Base-by-base conservation (phyloP, 2,113 vertebrate species). In the Gymnorhina tibicen region DNA sequence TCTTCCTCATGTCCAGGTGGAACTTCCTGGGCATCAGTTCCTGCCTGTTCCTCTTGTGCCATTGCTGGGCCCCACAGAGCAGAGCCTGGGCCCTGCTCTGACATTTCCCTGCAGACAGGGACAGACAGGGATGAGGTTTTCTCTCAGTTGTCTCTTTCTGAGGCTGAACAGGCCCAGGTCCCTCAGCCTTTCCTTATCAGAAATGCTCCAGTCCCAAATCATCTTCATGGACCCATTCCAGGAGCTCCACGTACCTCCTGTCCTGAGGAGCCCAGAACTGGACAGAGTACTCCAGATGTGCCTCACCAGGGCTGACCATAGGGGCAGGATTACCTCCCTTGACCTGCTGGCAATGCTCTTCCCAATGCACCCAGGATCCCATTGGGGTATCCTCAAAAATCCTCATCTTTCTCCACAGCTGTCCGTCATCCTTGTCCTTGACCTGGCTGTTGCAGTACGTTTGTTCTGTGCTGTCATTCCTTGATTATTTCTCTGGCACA, bases 61-160 rank as follows among this genome's bases (percentile, higher is more conserved):
- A 22, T 9, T 53, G 20, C 53, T 82, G 53, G 52, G 20, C 3
- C 2, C 10, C 42, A 1, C 1, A 0, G 16, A 75, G 46, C 77
- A 75, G 28, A 75, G 46, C 39, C 69, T 60, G 69, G 28, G 0
- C 24, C 16, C 0, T 52, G 18, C 60, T 75, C 28, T 1, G 46
- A 52, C 2, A 52, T 28, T 24, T 75, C 53, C 39, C 69, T n/a
- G 46, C 46, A 39, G 37, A 13, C 44, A 39, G 10, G 3, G 22
- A 67, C 24, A 30, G 2, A 17, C 33, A 52, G 13, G 13, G 2
- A 33, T 28, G 46, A 4, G 15, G 16, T 30, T 6, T 9, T 15
- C 39, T 46, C 46, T 74, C 23, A 24, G 37, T 1, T 76, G 41
- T 37, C 35, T 50, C 52, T 2, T 37, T 27, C n/a, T 0, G 0